These are phyloP conservation scores for Tiliacea aurago DNA, from an alignment of 2,888 invertebrate genomes.

Conservation along the genomic window DNA sequence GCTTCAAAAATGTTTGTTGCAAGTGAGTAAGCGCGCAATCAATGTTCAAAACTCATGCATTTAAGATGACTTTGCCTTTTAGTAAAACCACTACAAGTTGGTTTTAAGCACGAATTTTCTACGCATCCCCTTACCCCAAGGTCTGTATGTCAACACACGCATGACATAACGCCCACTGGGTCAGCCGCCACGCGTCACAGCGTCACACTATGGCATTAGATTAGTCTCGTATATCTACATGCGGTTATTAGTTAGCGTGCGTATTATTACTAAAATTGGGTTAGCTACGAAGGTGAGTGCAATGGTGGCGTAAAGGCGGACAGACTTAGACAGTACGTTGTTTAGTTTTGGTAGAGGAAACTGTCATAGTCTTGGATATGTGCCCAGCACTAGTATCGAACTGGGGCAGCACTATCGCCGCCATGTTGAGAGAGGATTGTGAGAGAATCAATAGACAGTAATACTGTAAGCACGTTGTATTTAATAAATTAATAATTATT, in stretches of 20 bases:
- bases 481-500: no score
- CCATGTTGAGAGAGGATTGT: no score
- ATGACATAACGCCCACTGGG: slow-evolving; percentile 54
- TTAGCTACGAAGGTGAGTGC: slow-evolving; percentile 38
- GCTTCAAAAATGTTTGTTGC: no score
- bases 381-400: no score
- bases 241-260: slow-evolving; percentile 44
- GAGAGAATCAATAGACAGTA: no score
- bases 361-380: no score
- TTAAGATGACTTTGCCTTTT: neutral
- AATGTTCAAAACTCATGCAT: neutral
- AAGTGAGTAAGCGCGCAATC: neutral
- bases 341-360: no score
- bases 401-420: no score
- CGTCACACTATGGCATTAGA: slow-evolving; percentile 58
- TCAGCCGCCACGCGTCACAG: slow-evolving; percentile 63
- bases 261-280: slow-evolving; percentile 57
- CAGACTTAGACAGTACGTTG: neutral
- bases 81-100: neutral
- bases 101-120: neutral
- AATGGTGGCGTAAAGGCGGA: slow-evolving; percentile 32
- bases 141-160: slow-evolving; percentile 43
- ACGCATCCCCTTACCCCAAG: slow-evolving; percentile 27
- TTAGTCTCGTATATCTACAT: slow-evolving; percentile 35
- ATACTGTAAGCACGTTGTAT: no score